Percentiles rank a stretch among this genome's conserved stretches.
Conservation (phyloP, 2,113 vertebrate genomes). For the Callospermophilus lateralis region DNA sequence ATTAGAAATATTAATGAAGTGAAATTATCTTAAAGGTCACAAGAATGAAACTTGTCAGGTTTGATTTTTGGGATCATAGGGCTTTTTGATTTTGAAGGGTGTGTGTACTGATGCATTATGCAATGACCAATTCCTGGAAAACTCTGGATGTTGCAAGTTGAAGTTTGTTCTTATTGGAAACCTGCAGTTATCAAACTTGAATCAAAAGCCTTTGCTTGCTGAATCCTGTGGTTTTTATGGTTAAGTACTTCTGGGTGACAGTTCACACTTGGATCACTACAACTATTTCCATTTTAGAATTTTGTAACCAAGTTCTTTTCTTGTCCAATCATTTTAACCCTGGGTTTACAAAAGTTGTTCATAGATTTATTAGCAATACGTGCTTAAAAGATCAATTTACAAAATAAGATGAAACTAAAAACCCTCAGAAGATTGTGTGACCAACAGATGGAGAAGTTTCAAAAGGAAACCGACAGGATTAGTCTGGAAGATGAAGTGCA, state of each 20-base stretch:
- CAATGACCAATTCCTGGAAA: conserved; percentile 77
- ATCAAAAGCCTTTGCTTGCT: conserved; percentile 58
- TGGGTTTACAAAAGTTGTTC: conserved; percentile 42
- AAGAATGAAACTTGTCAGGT: conserved; percentile 64
- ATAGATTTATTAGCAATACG: background rate
- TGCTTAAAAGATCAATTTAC: background rate
- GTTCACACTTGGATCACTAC: background rate
- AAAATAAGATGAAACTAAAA: background rate
- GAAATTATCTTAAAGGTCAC: conserved; percentile 73
- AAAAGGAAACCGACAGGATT: background rate
- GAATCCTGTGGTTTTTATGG: background rate
- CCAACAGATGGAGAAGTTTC: background rate
- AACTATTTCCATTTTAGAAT: conserved; percentile 59
- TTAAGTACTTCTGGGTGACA: conserved; percentile 12
- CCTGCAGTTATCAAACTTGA: conserved; percentile 73
- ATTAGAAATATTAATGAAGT: conserved; percentile 47
- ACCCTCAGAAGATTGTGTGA: background rate
- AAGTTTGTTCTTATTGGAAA: conserved; percentile 71
- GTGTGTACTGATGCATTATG: conserved; percentile 62
- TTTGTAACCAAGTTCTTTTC: background rate
- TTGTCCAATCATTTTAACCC: background rate
- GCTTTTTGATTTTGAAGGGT: background rate
- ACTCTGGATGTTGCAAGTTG: conserved; percentile 52
- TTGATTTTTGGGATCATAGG: conserved; percentile 79
- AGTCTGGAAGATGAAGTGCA: conserved; percentile 14